Evolutionary conservation across 2,797 vertebrate genomes (phyloP).

Genomic region (Semaprochilodus insignis): DNA sequence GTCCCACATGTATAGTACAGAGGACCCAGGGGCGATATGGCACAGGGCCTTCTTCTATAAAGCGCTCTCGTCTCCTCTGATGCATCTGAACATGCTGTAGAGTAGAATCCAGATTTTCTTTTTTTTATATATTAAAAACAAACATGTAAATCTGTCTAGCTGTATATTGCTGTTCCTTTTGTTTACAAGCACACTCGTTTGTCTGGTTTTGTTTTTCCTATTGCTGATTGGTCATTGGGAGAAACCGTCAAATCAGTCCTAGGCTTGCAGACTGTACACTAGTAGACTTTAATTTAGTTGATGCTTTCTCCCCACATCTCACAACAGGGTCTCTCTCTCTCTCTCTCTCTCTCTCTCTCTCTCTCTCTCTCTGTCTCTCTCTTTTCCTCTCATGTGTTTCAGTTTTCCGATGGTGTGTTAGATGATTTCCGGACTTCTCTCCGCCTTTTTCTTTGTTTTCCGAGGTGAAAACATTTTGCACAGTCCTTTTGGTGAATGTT

Average conservation of each 20-base stretch:
- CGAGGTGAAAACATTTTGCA: constrained; percentile 76
- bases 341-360: constrained; percentile 38
- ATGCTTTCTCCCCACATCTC: constrained; percentile 60
- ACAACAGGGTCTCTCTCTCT: constrained; percentile 71
- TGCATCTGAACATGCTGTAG: constrained; percentile 66
- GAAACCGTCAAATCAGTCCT: constrained; percentile 57
- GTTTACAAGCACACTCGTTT: constrained; percentile 63
- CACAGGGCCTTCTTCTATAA: constrained; percentile 52
- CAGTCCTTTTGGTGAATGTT: constrained; percentile 78
- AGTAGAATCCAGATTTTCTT: constrained; percentile 66
- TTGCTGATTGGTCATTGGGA: constrained; percentile 63
- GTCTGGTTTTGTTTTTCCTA: constrained; percentile 33
- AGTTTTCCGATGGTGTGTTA: neutral
- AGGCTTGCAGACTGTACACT: constrained; percentile 73
- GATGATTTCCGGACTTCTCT: constrained; percentile 11
- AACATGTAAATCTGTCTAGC: constrained; percentile 74
- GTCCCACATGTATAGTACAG: constrained; percentile 49
- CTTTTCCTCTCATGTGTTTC: constrained; percentile 18
- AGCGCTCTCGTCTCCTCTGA: constrained; percentile 60
- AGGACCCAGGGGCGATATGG: constrained; percentile 46
- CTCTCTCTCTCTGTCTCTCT: constrained; percentile 51
- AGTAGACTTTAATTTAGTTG: constrained; percentile 61
- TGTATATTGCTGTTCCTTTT: constrained; percentile 76
- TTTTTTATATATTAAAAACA: constrained; percentile 11
- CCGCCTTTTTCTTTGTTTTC: constrained; percentile 64